A percentile compares a stretch with the other conserved stretches of the same genome.
Conservation (phyloP, 2,888 invertebrate genomes). For the Lycophotia porphyrea region DNA sequence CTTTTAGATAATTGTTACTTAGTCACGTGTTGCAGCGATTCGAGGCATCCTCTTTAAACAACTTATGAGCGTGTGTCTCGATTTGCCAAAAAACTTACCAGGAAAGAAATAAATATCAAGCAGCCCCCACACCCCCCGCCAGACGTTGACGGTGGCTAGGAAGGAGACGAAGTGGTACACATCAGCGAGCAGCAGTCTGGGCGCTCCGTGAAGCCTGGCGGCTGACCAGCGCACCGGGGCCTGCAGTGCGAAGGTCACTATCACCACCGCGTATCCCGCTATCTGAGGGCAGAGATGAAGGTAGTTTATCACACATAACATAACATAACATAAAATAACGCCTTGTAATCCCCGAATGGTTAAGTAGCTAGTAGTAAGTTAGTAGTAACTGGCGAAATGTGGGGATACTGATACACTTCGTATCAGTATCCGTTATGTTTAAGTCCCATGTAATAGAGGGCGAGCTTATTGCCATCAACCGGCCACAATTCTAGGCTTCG, state of each 20-base stretch:
- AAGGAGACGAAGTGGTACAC: conserved; percentile 94
- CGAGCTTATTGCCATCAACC: too few relatives aligned
- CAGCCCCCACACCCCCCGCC: conserved; percentile 96
- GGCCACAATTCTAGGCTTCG: too few relatives aligned
- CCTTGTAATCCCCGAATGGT: not conserved
- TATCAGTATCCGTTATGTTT: too few relatives aligned
- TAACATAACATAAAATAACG: not conserved
- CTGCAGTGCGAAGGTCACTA: conserved; percentile 93
- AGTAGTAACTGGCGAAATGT: too few relatives aligned
- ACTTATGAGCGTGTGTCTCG: not conserved
- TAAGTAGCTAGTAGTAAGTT: too few relatives aligned
- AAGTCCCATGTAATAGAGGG: too few relatives aligned
- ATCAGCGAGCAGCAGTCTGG: conserved; percentile 93
- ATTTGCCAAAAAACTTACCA: conserved; percentile 88
- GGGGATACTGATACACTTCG: too few relatives aligned
- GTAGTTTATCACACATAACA: not conserved
- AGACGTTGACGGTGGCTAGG: conserved; percentile 95
- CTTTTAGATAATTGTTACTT: not conserved
- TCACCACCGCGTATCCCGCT: conserved; percentile 93
- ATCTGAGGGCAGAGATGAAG: conserved; percentile 84
- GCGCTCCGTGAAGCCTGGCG: conserved; percentile 91
- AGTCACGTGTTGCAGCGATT: too few relatives aligned
- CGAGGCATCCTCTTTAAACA: not conserved
- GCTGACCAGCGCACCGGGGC: conserved; percentile 93
- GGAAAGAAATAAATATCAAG: conserved; percentile 95